Evolutionary conservation across 2,888 invertebrate genomes (phyloP), one percentile per base, ranked within the genome.

Genomic region (Ephialtes manifestator): DNA sequence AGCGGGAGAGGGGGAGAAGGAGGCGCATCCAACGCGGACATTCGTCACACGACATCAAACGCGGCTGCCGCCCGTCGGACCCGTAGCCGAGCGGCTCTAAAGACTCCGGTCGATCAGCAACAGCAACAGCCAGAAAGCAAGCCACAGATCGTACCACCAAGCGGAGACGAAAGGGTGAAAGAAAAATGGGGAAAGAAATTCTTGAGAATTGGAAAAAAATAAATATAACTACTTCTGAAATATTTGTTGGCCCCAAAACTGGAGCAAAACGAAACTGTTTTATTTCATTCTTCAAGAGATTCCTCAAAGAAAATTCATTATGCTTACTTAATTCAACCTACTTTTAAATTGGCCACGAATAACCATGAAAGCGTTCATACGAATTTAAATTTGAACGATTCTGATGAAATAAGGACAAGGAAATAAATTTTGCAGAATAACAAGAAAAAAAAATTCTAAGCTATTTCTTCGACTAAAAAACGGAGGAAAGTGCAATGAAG

Each of bases 1-100:
- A 78, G 65, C n/a, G n/a, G 78, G 63, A 70, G 76, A 71, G 18
- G 46, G 81, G 70, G 78, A 85, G 90, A 90, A 90, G 91, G 90
- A 91, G 91, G 93, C 93, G 93, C 93, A 91, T 93, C 93, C 92
- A 93, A 93, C 93, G 91, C 91, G 93, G 93, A 93, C 93, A 93
- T 93, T 93, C 93, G 93, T 93, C 93, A 93, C 93, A 93, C 93
- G 92, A 93, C 93, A 93, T 93, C 93, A 93, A 93, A 93, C 92
- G 93, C 92, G 91, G 91, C 89, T 92, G 93, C 93, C 93, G 93
- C 91, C 92, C 90, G 92, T 91, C 91, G 90, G 90, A 91, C 90
- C 90, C 91, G 93, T 70, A 75, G 90, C 91, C 92, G 92, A 90
- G 91, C 91, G 91, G 92, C 92, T 93, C 92, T 92, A 93, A 93